These are phyloP conservation scores for Anas bahamensis DNA, from an alignment of 2,797 vertebrate genomes.

Conservation along the genomic window DNA sequence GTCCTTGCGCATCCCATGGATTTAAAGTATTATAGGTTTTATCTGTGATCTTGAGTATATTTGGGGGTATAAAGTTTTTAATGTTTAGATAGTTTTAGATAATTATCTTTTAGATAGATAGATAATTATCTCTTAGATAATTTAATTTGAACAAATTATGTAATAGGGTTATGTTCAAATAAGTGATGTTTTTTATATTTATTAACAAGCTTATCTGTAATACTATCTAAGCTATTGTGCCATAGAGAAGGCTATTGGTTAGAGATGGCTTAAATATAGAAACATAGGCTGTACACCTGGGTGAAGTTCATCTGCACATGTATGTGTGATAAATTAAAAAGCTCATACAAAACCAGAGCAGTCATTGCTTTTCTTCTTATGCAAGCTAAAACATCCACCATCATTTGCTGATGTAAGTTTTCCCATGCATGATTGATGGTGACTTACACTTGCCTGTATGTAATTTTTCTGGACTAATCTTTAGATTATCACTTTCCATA, in stretches of 20 bases:
- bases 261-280: not conserved
- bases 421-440: not conserved
- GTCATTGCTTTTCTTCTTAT: not conserved
- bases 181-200: not conserved
- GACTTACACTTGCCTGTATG: not conserved
- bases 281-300: not conserved
- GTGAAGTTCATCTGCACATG: not conserved
- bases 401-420: not conserved
- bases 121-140: not conserved
- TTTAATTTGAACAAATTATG: not conserved
- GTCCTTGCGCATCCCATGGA: not conserved
- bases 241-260: not conserved
- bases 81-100: not conserved
- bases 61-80: not conserved
- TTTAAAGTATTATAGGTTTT: not conserved
- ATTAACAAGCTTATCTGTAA: not conserved
- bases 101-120: too few relatives aligned
- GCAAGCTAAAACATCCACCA: not conserved
- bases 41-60: not conserved
- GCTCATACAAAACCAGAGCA: not conserved
- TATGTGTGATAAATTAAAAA: not conserved
- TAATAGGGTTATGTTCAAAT: not conserved
- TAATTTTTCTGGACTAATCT: not conserved
- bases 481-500: not conserved
- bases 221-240: not conserved